A percentile compares a stretch with the other conserved stretches of the same genome.
Evolutionary conservation across 2,797 vertebrate species (phyloP).

Genomic region (Myotis myotis): DNA sequence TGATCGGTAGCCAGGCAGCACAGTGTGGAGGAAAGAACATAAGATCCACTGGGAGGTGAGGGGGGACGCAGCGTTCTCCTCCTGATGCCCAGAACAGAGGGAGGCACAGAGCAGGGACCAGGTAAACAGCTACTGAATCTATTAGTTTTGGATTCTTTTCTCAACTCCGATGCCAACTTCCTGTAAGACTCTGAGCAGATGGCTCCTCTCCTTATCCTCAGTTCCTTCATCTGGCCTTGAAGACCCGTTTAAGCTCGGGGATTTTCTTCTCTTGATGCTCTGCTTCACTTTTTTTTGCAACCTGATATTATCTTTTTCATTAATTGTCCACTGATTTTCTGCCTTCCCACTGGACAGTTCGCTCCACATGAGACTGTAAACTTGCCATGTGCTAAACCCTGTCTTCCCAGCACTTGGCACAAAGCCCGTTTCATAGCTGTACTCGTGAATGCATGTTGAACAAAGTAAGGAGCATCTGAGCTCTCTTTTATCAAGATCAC

Average conservation of each 20-base stretch:
- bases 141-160: neutral
- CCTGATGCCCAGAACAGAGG: neutral
- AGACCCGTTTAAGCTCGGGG: neutral
- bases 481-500: neutral
- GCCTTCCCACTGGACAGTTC: neutral
- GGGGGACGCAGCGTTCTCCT: rapidly evolving
- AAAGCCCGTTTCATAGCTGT: neutral
- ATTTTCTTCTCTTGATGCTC: neutral
- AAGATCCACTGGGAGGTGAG: neutral
- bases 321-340: neutral
- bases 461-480: neutral
- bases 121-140: neutral
- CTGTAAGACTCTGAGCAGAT: neutral
- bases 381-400: neutral
- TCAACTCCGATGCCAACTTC: neutral
- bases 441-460: neutral
- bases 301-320: neutral
- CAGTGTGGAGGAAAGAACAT: neutral
- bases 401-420: neutral
- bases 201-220: neutral
- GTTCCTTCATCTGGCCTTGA: neutral
- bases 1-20: neutral
- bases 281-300: neutral
- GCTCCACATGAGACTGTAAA: neutral
- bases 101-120: no score